Base-by-base conservation (phyloP, 35 echinoderm and acorn worm genomes). In the Antedon bifida region DNA sequence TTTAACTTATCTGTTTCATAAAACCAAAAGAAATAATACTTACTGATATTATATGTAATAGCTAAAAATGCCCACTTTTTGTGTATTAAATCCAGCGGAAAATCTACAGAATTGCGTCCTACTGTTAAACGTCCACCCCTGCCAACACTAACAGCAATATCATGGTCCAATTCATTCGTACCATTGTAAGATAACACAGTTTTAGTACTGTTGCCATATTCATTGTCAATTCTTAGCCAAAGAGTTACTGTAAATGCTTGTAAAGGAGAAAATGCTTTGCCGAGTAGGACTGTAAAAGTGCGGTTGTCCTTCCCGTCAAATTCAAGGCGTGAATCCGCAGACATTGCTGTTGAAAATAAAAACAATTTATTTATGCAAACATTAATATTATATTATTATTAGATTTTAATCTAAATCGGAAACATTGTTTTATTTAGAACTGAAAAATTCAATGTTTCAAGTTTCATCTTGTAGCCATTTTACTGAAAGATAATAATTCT, bases 261-360 rank as follows among this genome's bases (percentile, higher is more conserved):
- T 23, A 99, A 39, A 30, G 56, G 0, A 39, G 95, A 88, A 39
- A 99, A 86, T 16, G 89, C 88, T 76, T 99, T 99, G 51, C 90
- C 95, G 26, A 99, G 82, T 23, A 99, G 85, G 31, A 92, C 34
- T 30, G 88, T 88, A 77, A 93, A 92, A 56, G 83, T 87, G 36
- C 75, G 38, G 3, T 76, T 38, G 16, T 73, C 84, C 13, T 34
- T 46, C 5, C 75, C 77, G 12, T 31, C 79, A 79, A 86, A 93
- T 5, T 93, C 91, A 0, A 93, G 76, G 16, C 91, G 82, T 0
- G 91, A 93, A 64, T 93, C 87, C 2, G 88, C 83, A 5, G 91
- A 39, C 34, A 78, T 76, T 17, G 91, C 91, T 93, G 30, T 30
- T 26, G n/a, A n/a, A n/a, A n/a, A n/a, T n/a, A n/a, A n/a, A 79